Evolutionary conservation across 2,888 invertebrate genomes (phyloP).

Genomic region (Aphelenchoides bicaudatus): DNA sequence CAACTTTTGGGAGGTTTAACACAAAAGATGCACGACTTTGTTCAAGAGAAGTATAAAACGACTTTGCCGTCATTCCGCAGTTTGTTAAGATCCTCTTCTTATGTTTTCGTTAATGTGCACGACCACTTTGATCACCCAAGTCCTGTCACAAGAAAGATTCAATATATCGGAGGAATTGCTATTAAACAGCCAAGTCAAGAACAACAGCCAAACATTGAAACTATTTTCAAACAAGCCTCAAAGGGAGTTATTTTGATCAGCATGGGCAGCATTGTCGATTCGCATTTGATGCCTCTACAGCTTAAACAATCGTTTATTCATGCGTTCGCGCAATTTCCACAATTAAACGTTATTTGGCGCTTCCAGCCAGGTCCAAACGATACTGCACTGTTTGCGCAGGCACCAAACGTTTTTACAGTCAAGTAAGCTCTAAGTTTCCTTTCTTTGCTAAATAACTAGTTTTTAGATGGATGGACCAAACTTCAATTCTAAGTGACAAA

Average conservation of each 20-base stretch:
- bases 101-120: conserved; percentile 21
- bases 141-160: conserved; percentile 17
- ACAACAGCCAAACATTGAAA: conserved; percentile 2
- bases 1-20: background rate
- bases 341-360: conserved; percentile 6
- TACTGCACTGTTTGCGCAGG: background rate
- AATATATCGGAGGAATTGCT: conserved; percentile 20
- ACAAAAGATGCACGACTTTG: conserved; percentile 11
- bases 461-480: background rate
- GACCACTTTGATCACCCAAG: conserved; percentile 19
- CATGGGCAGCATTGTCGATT: conserved; percentile 17
- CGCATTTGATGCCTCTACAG: conserved; percentile 11
- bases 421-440: background rate
- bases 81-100: conserved; percentile 12
- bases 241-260: conserved; percentile 21
- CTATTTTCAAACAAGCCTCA: background rate
- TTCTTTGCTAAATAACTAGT: background rate
- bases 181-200: background rate
- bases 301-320: conserved; percentile 15
- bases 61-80: conserved; percentile 8
- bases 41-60: conserved; percentile 8
- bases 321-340: conserved; percentile 15
- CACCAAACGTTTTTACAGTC: conserved; percentile 12
- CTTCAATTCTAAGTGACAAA: conserved; percentile 17
- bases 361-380: conserved; percentile 5